Percentiles rank a stretch among this genome's conserved stretches.
These are phyloP conservation scores for Ptychodera flava DNA, from an alignment of 35 echinoderm and acorn worm genomes.

Conservation along the genomic window DNA sequence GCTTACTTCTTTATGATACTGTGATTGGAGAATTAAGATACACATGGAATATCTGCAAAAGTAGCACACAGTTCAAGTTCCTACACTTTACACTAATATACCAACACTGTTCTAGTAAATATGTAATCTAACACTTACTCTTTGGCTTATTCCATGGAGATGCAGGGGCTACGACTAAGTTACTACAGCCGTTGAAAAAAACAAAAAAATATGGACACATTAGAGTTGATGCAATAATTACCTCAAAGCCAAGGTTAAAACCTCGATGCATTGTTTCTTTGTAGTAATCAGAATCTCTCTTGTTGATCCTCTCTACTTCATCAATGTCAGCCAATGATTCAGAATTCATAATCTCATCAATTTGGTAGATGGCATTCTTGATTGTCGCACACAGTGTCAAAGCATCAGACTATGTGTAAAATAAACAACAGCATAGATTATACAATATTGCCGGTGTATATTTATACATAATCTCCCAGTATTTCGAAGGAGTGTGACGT, in stretches of 20 bases:
- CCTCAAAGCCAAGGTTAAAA: conserved; percentile 89
- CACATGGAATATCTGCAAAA: background rate
- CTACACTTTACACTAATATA: too few species aligned
- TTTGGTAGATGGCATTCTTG: conserved; percentile 28
- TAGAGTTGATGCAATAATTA: too few species aligned
- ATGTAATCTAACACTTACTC: too few species aligned
- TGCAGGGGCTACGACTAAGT: too few species aligned
- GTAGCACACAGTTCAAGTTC: background rate
- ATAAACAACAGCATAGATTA: conserved; percentile 9
- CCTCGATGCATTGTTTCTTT: conserved; percentile 77
- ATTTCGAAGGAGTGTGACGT: too few species aligned
- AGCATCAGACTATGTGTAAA: conserved; percentile 52
- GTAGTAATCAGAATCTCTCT: conserved; percentile 14
- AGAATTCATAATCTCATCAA: conserved; percentile 53
- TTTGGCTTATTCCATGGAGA: too few species aligned
- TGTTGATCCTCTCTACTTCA: conserved; percentile 36
- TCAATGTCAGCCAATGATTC: conserved; percentile 51
- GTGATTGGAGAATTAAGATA: background rate
- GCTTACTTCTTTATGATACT: conserved; percentile 96
- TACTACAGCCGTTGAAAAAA: too few species aligned
- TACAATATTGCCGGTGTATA: too few species aligned
- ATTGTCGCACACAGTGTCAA: conserved; percentile 49
- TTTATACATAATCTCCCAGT: too few species aligned
- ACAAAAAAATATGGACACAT: too few species aligned
- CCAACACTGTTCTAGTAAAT: too few species aligned